A percentile compares a stretch with the other conserved stretches of the same genome.
phyloP scores from a whole-genome alignment of 2,888 invertebrate species.

The Galeruca laticollis region DNA sequence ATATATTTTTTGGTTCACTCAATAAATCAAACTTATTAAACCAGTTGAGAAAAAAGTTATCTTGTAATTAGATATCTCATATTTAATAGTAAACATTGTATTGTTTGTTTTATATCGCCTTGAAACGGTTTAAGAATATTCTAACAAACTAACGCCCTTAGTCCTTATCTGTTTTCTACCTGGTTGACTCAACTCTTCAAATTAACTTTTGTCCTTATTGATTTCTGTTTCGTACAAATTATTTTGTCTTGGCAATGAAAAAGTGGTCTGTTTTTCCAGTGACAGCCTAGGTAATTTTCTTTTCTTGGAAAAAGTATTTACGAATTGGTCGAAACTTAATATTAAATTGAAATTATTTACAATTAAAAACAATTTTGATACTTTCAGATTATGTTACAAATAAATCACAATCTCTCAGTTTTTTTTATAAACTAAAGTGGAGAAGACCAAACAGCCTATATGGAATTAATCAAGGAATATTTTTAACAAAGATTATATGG shows the following conservation, averaged over 20 bases:
- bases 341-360: too few species aligned
- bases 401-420: too few species aligned
- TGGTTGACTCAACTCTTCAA: constrained; percentile 50
- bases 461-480: too few species aligned
- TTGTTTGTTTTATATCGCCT: background rate
- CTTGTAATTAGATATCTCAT: background rate
- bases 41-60: background rate
- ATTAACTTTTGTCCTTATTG: constrained; percentile 50
- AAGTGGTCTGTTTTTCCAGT: background rate
- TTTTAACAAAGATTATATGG: too few species aligned
- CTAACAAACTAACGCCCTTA: constrained; percentile 31
- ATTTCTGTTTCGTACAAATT: constrained; percentile 39
- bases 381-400: background rate
- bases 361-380: background rate
- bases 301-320: background rate
- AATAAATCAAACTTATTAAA: too few species aligned
- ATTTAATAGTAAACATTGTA: background rate
- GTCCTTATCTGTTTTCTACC: constrained; percentile 38
- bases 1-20: too few species aligned
- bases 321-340: background rate
- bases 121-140: constrained; percentile 20
- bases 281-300: background rate
- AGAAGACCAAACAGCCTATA: too few species aligned
- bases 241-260: constrained; percentile 16
- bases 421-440: too few species aligned